Conservation (phyloP, 2,113 vertebrate genomes). For the Misgurnus anguillicaudatus region DNA sequence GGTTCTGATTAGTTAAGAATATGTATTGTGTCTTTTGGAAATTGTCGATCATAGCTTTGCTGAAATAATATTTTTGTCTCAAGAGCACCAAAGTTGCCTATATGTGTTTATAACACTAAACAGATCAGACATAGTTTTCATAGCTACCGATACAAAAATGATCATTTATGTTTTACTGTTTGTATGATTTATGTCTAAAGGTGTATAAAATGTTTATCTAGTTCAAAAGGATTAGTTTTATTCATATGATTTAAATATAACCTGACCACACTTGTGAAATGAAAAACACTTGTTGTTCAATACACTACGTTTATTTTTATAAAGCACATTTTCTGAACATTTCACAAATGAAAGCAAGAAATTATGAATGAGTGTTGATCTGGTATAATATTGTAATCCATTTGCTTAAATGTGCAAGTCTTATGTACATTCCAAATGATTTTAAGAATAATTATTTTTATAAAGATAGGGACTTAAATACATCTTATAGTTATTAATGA, state of each 20-base stretch:
- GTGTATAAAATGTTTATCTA: neutral
- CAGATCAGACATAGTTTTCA: neutral
- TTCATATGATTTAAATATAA: neutral
- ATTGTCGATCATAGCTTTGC: neutral
- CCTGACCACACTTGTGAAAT: constrained; percentile 11
- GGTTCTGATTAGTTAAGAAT: too few species aligned
- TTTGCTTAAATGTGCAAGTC: neutral
- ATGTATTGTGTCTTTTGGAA: neutral
- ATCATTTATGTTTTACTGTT: neutral
- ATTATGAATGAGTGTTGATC: neutral
- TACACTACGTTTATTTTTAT: constrained; percentile 28
- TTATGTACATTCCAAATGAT: constrained; percentile 27
- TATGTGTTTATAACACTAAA: constrained; percentile 5
- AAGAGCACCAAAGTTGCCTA: constrained; percentile 16
- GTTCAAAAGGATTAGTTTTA: neutral
- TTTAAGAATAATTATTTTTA: constrained; percentile 7
- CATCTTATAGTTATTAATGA: neutral
- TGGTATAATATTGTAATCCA: neutral
- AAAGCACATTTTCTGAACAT: neutral
- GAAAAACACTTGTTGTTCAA: neutral
- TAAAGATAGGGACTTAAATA: constrained; percentile 16
- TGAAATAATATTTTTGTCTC: neutral
- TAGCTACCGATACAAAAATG: neutral
- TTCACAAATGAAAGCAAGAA: neutral
- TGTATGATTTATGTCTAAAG: neutral